Evolutionary conservation across 2,797 vertebrate genomes (phyloP), one percentile per base, ranked within the genome.

Genomic region (Lepus oiostolus): DNA sequence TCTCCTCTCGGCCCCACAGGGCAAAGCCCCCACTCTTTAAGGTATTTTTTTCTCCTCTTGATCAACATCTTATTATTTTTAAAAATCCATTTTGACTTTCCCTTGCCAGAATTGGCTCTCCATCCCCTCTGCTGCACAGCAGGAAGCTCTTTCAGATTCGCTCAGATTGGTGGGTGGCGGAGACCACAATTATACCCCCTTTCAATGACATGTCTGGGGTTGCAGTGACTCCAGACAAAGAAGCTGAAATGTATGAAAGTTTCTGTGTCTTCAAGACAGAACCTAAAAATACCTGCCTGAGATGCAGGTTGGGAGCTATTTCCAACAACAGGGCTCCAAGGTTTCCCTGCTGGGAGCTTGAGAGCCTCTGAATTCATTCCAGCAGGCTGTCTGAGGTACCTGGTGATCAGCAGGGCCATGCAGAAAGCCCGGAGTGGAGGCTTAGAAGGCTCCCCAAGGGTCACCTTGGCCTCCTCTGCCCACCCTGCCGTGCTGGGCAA

Each of bases 221-320:
- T 93, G 91, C 63, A 96, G 91, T 93, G 97, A 96, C 97, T 98
- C 96, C 97, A 98, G 96, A 98, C 98, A 98, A 98, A 97, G 98
- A 95, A 97, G 91, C 4, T 95, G 88, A 97, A 98, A 97, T 68
- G 94, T 87, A 95, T 76, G 96, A 96, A 96, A 97, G 95, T 96
- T 98, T 97, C 95, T 95, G 92, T 72, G 72, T 96, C 98, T 98
- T 97, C 93, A 97, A 97, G 97, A 98, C 97, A 98, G 95, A 89
- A 85, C 97, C 97, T 98, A 98, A 98, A 98, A 98, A 98, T 98
- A 98, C 98, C 98, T 98, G 96, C 97, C 2, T 2, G 96, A 96
- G 92, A 79, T 96, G 96, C 96, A 98, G 97, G 96, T 98, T 96
- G 95, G 95, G 96, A 97, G 95, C 93, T 96, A 90, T 98, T 98